Evolutionary conservation across 2,797 vertebrate genomes (phyloP), one percentile per base, ranked within the genome.

Genomic region (Choloepus didactylus): DNA sequence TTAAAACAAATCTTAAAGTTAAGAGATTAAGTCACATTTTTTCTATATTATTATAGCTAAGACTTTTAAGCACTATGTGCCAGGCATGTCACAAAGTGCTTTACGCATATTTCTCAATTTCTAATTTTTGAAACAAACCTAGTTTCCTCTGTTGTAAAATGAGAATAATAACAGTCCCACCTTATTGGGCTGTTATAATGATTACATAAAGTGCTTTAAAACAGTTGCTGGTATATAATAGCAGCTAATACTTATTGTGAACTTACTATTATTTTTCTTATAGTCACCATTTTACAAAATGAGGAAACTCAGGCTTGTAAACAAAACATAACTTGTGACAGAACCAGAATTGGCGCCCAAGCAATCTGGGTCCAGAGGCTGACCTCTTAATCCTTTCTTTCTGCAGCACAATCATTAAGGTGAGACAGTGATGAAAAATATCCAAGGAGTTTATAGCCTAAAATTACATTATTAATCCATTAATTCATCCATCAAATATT

Each of bases 101-200:
- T 38, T n/a, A 6, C 12, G 18, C 54, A 35, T 19, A 64, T 49
- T 79, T 60, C 54, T 79, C 19, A 38, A 62, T 82, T 86, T 95
- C 86, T 66, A 75, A 87, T 69, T 93, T 64, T 75, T 93, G 46
- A 81, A 88, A 77, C 82, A 95, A 92, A 89, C n/a, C 7, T 73
- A 72, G 41, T 62, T 85, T 93, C 62, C 62, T 27, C 54, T 19
- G 18, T 3, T 51, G 6, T 70, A 89, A 79, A 94, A 77, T 85
- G 41, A 54, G 41, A 90, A 72, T 66, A 69, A 41, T 70, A 49
- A 69, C 16, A 49, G 29, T 25, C 23, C 46, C 46, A 54, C 21
- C 19, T 79, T 23, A n/a, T 49, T 54, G 7, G 25, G n/a, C 51
- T 80, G 14, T 76, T 70, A 54, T 1, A 5, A 31, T 29, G 31